Percentiles rank a stretch among this genome's conserved stretches.
These are phyloP conservation scores for Chymomyza amoena DNA, from an alignment of 2,888 invertebrate species.

Conservation along the genomic window DNA sequence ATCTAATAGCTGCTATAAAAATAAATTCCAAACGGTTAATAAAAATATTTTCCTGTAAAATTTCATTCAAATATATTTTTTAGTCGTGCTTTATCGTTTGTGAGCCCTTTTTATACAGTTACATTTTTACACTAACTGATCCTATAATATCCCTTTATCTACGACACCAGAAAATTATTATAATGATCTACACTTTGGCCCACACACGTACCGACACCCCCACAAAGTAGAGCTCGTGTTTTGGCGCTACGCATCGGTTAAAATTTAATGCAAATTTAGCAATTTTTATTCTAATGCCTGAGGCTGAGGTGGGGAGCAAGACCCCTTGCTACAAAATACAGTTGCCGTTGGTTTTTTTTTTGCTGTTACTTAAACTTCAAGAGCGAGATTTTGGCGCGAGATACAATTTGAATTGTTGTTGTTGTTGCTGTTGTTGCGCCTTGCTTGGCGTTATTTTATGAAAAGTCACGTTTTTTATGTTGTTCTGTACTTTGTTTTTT, in stretches of 20 bases:
- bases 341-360: slow-evolving; percentile 7
- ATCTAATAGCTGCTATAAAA: too few relatives aligned
- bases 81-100: too few relatives aligned
- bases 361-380: background rate
- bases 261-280: slow-evolving; percentile 56
- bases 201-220: slow-evolving; percentile 1
- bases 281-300: slow-evolving; percentile 51
- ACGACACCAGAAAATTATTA: background rate
- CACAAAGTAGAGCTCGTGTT: background rate
- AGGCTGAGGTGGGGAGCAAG: slow-evolving; percentile 13
- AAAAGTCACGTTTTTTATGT: slow-evolving; percentile 60
- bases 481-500: background rate
- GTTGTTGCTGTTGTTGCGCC: slow-evolving; percentile 13
- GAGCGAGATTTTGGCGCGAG: slow-evolving; percentile 34
- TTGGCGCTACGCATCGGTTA: slow-evolving; percentile 26
- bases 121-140: too few relatives aligned
- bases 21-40: too few relatives aligned
- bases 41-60: too few relatives aligned
- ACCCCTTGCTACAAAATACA: slow-evolving; percentile 35
- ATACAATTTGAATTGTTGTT: slow-evolving; percentile 16
- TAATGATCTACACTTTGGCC: background rate
- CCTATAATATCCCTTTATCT: too few relatives aligned
- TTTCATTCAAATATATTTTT: too few relatives aligned
- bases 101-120: too few relatives aligned
- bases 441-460: slow-evolving; percentile 30